Evolutionary conservation across 2,888 invertebrate species (phyloP).

Genomic region (Noctua janthina): DNA sequence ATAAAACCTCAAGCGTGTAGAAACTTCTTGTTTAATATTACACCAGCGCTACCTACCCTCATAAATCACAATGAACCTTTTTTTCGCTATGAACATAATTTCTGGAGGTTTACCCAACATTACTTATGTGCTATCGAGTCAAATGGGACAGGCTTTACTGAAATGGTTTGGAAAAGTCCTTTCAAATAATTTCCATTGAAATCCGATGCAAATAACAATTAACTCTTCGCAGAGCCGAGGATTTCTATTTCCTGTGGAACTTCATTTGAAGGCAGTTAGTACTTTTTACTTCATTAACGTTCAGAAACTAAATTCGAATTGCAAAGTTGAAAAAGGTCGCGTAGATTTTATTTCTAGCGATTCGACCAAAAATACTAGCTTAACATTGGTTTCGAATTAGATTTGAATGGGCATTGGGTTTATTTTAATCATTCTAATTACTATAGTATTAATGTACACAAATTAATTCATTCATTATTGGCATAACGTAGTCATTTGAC

Average conservation of each 20-base stretch:
- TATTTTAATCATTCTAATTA: neutral
- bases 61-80: constrained; percentile 61
- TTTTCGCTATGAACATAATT: constrained; percentile 54
- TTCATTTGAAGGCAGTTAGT: constrained; percentile 53
- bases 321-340: constrained; percentile 31
- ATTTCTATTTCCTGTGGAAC: constrained; percentile 50
- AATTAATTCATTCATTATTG: constrained; percentile 20
- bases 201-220: constrained; percentile 59
- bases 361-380: neutral
- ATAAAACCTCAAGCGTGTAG: constrained; percentile 63
- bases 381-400: neutral
- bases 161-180: constrained; percentile 25
- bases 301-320: constrained; percentile 42
- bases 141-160: constrained; percentile 16
- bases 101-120: constrained; percentile 33
- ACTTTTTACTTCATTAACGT: constrained; percentile 50
- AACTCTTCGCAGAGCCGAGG: constrained; percentile 30
- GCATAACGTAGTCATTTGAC: constrained; percentile 15
- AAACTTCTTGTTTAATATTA: constrained; percentile 67
- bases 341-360: constrained; percentile 19
- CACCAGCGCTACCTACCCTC: constrained; percentile 47
- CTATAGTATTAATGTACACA: neutral
- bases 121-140: constrained; percentile 42
- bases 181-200: constrained; percentile 48
- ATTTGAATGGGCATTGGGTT: neutral